phyloP scores from a whole-genome alignment of 1,140 invertebrate genomes.

The Sogatella furcifera region DNA sequence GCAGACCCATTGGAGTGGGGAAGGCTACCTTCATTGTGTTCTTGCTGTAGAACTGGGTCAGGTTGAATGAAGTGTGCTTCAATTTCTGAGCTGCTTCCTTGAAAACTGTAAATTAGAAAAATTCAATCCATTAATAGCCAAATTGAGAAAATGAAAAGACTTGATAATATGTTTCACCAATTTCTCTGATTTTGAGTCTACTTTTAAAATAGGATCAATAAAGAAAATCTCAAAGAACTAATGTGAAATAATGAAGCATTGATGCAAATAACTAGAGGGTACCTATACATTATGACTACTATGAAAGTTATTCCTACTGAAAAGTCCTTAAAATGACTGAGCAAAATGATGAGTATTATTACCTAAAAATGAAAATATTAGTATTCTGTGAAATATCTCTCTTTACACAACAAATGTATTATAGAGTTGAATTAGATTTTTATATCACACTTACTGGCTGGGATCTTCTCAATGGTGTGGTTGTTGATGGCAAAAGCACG shows the following conservation, averaged over 20 bases:
- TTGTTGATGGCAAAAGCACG: constrained; percentile 44
- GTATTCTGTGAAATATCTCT: background rate
- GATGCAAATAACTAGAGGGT: too few relatives aligned
- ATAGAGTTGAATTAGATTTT: background rate
- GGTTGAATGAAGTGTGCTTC: background rate
- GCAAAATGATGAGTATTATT: too few relatives aligned
- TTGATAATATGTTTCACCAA: too few relatives aligned
- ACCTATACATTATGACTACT: too few relatives aligned
- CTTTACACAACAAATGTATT: background rate
- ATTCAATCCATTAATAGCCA: background rate
- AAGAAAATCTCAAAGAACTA: too few relatives aligned
- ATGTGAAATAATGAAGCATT: too few relatives aligned
- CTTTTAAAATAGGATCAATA: too few relatives aligned
- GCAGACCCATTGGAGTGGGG: constrained; percentile 52
- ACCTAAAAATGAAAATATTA: background rate
- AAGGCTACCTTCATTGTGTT: constrained; percentile 40
- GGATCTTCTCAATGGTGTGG: constrained; percentile 37
- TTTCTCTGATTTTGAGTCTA: too few relatives aligned
- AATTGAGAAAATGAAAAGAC: background rate
- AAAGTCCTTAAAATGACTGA: too few relatives aligned
- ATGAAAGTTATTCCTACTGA: too few relatives aligned
- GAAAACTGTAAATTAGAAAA: background rate
- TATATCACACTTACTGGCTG: constrained; percentile 27
- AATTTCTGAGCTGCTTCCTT: background rate
- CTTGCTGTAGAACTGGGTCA: background rate